A percentile compares a stretch with the other conserved stretches of the same genome.
phyloP scores from a whole-genome alignment of 2,888 invertebrate genomes.

The Odontomyia ornata region DNA sequence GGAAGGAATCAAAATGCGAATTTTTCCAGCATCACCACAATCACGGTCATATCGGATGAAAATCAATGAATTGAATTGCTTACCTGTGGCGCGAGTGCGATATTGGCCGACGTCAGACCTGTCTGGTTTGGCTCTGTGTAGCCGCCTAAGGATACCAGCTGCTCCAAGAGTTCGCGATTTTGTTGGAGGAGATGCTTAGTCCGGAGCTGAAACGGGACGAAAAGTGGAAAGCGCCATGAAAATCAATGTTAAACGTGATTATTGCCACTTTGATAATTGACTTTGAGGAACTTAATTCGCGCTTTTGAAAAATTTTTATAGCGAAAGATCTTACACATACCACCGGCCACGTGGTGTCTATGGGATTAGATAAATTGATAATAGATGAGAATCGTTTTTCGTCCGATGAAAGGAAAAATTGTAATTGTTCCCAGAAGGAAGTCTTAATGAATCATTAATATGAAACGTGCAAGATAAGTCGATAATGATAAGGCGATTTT shows the following conservation, averaged over 20 bases:
- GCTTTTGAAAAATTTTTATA: neutral
- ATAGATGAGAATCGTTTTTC: neutral
- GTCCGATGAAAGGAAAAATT: too few species aligned
- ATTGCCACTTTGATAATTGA: neutral
- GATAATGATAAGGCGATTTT: too few species aligned
- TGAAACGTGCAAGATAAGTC: neutral
- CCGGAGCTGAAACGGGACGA: conserved; percentile 69
- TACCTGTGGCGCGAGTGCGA: conserved; percentile 75
- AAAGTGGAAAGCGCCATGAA: conserved; percentile 1
- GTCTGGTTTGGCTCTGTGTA: conserved; percentile 86
- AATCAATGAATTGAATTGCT: conserved; percentile 50
- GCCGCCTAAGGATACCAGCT: conserved; percentile 89
- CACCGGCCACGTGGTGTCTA: conserved; percentile 19
- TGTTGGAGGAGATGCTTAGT: conserved; percentile 94
- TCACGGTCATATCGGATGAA: conserved; percentile 45
- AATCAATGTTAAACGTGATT: neutral
- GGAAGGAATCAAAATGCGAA: conserved; percentile 45
- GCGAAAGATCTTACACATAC: conserved; percentile 18
- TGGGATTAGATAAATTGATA: conserved; percentile 3
- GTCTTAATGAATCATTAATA: neutral
- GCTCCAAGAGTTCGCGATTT: conserved; percentile 93
- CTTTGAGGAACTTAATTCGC: neutral
- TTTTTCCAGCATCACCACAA: conserved; percentile 27
- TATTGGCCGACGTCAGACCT: conserved; percentile 65
- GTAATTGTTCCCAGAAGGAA: neutral